A percentile compares a stretch with the other conserved stretches of the same genome.
These are phyloP conservation scores for Tinamus guttatus DNA, from an alignment of 2,113 vertebrate species.

Conservation along the genomic window DNA sequence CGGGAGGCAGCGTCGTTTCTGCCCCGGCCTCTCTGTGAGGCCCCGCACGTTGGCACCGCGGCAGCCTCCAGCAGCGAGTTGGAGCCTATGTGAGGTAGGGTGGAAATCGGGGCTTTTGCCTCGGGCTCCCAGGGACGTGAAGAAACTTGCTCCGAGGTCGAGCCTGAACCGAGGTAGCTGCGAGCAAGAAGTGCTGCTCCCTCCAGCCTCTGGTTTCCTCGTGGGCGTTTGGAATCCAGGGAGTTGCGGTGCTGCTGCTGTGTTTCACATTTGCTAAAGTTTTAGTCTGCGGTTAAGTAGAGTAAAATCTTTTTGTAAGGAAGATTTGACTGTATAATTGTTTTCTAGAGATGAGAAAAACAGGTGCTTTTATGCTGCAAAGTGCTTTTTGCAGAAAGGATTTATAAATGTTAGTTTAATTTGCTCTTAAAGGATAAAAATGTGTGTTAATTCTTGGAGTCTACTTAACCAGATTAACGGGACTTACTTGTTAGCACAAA, in stretches of 20 bases:
- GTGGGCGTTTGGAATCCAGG: neutral
- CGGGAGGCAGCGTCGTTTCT: neutral
- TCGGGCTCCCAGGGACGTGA: accelerated
- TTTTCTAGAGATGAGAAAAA: too few relatives aligned
- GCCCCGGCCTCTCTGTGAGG: neutral
- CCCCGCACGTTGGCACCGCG: accelerated
- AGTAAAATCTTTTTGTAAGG: neutral
- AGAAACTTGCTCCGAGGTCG: accelerated
- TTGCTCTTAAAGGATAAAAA: neutral
- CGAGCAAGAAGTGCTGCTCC: accelerated
- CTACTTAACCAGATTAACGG: neutral
- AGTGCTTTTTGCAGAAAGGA: neutral
- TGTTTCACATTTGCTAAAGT: accelerated
- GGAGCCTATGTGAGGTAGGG: accelerated
- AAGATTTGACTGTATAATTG: too few relatives aligned
- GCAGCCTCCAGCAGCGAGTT: accelerated
- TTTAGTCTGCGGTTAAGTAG: neutral
- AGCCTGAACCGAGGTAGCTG: neutral
- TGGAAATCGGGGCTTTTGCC: accelerated
- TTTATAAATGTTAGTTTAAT: neutral
- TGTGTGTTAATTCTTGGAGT: neutral
- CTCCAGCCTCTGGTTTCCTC: neutral
- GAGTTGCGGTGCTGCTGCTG: neutral
- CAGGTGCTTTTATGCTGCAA: neutral
- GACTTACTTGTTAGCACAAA: neutral